Conservation (phyloP, 30 jellyfish, hydroid and myxozoan species). For the Rhopilema esculentum region DNA sequence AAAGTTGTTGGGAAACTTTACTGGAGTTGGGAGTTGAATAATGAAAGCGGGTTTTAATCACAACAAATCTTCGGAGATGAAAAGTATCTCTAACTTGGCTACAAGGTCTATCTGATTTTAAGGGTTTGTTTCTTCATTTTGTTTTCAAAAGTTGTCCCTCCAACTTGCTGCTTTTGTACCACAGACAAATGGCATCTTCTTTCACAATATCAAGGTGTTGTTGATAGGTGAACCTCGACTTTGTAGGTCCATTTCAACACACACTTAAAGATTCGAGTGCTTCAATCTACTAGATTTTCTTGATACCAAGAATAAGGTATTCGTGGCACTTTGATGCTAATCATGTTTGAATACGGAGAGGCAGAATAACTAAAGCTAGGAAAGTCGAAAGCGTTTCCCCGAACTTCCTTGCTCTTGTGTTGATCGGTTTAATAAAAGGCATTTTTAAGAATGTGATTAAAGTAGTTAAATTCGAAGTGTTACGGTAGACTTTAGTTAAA, state of each 20-base stretch:
- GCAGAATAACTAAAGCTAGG: neutral
- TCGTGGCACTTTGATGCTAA: neutral
- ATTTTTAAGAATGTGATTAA: neutral
- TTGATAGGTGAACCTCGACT: neutral
- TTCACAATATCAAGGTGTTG: neutral
- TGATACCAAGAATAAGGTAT: neutral
- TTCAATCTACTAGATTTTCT: neutral
- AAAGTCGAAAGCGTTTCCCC: neutral
- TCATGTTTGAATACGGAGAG: neutral
- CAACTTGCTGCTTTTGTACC: neutral
- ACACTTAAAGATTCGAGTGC: neutral
- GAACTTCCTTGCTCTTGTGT: neutral
- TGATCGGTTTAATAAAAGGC: neutral
- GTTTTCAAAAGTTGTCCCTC: no score
- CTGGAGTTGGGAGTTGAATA: no score
- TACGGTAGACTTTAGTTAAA: neutral
- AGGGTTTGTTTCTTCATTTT: no score
- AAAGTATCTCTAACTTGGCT: neutral
- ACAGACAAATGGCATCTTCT: neutral
- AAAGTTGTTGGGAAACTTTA: neutral
- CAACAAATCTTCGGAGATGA: neutral
- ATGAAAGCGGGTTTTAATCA: neutral
- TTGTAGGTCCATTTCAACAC: neutral
- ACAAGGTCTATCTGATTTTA: no score
- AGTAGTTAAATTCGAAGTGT: neutral